These are phyloP conservation scores for Actinostola sp. DNA, from an alignment of 92 coral and sea anemone genomes.

Conservation along the genomic window DNA sequence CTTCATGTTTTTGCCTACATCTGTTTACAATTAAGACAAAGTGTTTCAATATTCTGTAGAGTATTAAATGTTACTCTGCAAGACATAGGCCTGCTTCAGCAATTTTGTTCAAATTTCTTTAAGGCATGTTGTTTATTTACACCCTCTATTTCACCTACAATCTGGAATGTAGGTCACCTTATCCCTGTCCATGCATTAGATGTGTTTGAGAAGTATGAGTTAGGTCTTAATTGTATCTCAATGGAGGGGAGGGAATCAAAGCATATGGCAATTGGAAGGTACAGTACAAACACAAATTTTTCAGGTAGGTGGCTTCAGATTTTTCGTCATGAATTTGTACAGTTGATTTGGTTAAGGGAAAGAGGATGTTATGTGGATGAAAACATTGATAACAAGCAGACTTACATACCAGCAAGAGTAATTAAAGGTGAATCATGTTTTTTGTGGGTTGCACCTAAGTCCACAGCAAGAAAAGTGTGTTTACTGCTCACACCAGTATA, in stretches of 20 bases:
- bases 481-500: constrained; percentile 67
- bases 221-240: constrained; percentile 68
- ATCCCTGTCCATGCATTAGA: constrained; percentile 67
- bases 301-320: constrained; percentile 63
- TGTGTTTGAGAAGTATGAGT: constrained; percentile 56
- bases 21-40: constrained; percentile 69
- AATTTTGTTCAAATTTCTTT: constrained; percentile 59
- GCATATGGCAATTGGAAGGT: constrained; percentile 58
- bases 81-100: constrained; percentile 46
- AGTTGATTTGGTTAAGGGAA: constrained; percentile 69
- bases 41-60: constrained; percentile 70
- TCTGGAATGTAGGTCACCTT: constrained; percentile 66
- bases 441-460: constrained; percentile 60
- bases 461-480: constrained; percentile 48
- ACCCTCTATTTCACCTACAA: constrained; percentile 63
- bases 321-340: constrained; percentile 65
- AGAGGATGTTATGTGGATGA: constrained; percentile 37
- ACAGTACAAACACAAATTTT: constrained; percentile 61
- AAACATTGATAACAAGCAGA: constrained; percentile 57
- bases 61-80: constrained; percentile 49
- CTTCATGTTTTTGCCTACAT: constrained; percentile 68
- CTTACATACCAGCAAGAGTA: constrained; percentile 74
- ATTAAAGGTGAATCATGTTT: constrained; percentile 65
- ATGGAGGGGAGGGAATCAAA: constrained; percentile 73
- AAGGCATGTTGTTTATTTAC: constrained; percentile 62